Evolutionary conservation across 2,797 vertebrate genomes (phyloP).

Genomic region (Botia kubotai): DNA sequence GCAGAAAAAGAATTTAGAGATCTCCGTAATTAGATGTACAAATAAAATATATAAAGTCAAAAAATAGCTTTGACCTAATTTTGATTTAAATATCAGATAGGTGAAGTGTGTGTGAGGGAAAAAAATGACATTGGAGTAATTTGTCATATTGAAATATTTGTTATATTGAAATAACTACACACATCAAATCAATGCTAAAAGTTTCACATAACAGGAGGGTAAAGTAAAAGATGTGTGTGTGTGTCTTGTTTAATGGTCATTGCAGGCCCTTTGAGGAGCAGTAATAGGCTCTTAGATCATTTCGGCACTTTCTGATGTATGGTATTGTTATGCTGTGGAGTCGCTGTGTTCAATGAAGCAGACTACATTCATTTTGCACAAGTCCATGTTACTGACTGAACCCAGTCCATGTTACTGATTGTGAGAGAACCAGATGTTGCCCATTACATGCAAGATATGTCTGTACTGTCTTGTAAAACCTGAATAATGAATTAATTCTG

Average conservation of each 20-base stretch:
- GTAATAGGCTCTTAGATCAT: background rate
- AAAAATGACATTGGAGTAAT: too few species aligned
- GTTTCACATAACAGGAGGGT: too few species aligned
- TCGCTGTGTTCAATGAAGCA: background rate
- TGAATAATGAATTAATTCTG: background rate
- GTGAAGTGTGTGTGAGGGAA: too few species aligned
- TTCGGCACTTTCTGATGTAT: slow-evolving; percentile 9
- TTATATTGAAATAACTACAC: too few species aligned
- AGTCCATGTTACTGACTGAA: background rate
- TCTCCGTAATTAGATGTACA: too few species aligned
- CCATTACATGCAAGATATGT: background rate
- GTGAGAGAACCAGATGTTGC: background rate
- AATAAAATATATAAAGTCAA: too few species aligned
- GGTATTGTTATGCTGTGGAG: slow-evolving; percentile 8
- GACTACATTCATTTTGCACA: background rate
- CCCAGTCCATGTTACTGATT: background rate
- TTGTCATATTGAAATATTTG: too few species aligned
- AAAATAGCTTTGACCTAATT: too few species aligned
- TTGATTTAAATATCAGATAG: too few species aligned
- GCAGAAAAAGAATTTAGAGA: too few species aligned
- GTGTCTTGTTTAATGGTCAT: background rate
- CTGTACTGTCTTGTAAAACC: background rate
- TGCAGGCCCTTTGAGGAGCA: background rate
- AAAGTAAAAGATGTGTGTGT: background rate
- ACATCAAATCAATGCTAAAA: too few species aligned